Conservation (phyloP, 2,797 vertebrate genomes). For the Girardinus metallicus region DNA sequence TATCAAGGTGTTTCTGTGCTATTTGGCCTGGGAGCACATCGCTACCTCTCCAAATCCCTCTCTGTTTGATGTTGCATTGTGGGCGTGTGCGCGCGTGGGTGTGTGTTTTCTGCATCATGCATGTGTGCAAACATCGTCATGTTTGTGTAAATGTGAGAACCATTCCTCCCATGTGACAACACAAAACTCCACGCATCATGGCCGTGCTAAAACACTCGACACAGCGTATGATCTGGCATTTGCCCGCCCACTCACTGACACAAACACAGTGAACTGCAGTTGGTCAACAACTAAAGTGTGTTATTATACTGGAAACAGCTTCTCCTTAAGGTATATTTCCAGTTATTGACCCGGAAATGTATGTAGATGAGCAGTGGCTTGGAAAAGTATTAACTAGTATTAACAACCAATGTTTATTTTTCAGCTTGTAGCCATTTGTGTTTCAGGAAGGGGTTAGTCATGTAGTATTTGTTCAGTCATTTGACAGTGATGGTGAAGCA, state of each 20-base stretch:
- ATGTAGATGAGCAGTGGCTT: constrained; percentile 29
- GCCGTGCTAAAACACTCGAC: constrained; percentile 72
- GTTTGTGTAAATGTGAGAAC: constrained; percentile 75
- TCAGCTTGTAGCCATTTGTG: no score
- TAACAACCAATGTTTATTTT: no score
- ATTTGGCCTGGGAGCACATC: constrained; percentile 63
- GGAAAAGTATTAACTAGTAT: background rate
- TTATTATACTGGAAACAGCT: constrained; percentile 56
- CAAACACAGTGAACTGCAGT: constrained; percentile 26
- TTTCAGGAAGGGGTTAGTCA: no score
- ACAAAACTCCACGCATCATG: constrained; percentile 69
- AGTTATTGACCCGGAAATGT: constrained; percentile 60
- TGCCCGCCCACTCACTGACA: constrained; percentile 47
- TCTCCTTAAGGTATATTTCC: constrained; percentile 62
- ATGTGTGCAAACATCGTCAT: constrained; percentile 53
- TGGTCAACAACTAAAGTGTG: constrained; percentile 65
- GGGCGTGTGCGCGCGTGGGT: background rate
- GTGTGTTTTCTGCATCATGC: constrained; percentile 18
- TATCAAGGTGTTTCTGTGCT: constrained; percentile 46
- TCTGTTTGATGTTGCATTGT: constrained; percentile 54
- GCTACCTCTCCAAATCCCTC: constrained; percentile 52
- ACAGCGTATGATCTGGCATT: constrained; percentile 55
- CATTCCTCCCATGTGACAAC: constrained; percentile 78
- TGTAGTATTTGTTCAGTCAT: no score
- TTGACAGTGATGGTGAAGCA: no score